These are phyloP conservation scores for Sialia sialis DNA, from an alignment of 2,113 vertebrate genomes.

Conservation along the genomic window DNA sequence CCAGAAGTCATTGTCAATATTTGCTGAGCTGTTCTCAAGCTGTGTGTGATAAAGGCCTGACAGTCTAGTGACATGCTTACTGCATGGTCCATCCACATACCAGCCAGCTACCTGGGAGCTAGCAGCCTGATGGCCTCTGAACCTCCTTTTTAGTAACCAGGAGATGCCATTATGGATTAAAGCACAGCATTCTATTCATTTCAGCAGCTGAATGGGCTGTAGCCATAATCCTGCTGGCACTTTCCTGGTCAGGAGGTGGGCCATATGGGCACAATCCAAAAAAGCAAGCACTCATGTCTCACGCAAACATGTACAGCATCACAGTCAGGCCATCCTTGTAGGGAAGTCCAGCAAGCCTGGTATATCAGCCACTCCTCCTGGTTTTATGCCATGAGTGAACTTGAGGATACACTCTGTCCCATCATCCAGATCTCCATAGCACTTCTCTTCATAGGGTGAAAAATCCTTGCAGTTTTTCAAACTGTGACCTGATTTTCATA, in stretches of 20 bases:
- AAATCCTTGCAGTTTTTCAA: neutral
- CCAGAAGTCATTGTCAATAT: neutral
- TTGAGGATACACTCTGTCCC: neutral
- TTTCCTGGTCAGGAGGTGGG: neutral
- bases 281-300: neutral
- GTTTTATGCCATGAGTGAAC: neutral
- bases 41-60: neutral
- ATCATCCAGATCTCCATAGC: neutral
- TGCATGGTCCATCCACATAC: neutral
- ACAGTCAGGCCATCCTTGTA: neutral
- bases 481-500: neutral
- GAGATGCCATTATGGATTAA: neutral
- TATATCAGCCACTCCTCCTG: neutral
- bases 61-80: neutral
- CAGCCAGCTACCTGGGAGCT: neutral
- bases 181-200: neutral
- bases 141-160: neutral
- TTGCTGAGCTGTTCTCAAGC: neutral
- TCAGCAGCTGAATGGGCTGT: neutral
- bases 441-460: neutral
- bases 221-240: neutral
- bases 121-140: neutral
- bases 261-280: neutral
- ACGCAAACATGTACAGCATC: neutral
- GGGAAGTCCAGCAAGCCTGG: neutral